phyloP scores from a whole-genome alignment of 1,140 invertebrate species.

The Sitobion miscanthi region DNA sequence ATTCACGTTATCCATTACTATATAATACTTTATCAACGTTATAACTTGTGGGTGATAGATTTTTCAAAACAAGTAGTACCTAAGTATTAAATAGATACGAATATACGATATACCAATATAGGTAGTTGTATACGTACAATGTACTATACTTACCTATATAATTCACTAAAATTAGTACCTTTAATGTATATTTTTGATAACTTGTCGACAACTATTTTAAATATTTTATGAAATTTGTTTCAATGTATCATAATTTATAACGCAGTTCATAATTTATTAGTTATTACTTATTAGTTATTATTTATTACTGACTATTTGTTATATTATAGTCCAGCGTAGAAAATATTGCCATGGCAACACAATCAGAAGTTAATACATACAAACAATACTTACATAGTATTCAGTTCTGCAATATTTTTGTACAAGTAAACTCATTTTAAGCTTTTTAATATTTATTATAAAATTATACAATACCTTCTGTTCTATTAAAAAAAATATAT shows the following conservation, averaged over 20 bases:
- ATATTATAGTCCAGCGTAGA: not conserved
- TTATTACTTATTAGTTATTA: not conserved
- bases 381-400: not conserved
- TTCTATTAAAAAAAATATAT: not conserved
- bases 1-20: not conserved
- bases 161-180: no score
- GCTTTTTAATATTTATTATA: not conserved
- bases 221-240: not conserved
- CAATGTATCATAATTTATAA: not conserved
- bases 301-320: not conserved
- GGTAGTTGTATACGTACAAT: no score
- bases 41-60: not conserved
- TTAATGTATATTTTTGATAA: no score
- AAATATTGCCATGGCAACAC: constrained; percentile 17
- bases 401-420: not conserved
- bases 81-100: not conserved
- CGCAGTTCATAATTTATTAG: not conserved
- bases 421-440: not conserved
- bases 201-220: no score
- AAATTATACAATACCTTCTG: not conserved
- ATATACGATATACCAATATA: not conserved
- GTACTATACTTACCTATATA: no score
- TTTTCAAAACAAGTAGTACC: not conserved
- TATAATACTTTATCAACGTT: not conserved
- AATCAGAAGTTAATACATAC: constrained; percentile 25